A percentile compares a stretch with the other conserved stretches of the same genome.
Evolutionary conservation across 1,140 invertebrate genomes (phyloP).

Genomic region (Drosophila rhopaloa): DNA sequence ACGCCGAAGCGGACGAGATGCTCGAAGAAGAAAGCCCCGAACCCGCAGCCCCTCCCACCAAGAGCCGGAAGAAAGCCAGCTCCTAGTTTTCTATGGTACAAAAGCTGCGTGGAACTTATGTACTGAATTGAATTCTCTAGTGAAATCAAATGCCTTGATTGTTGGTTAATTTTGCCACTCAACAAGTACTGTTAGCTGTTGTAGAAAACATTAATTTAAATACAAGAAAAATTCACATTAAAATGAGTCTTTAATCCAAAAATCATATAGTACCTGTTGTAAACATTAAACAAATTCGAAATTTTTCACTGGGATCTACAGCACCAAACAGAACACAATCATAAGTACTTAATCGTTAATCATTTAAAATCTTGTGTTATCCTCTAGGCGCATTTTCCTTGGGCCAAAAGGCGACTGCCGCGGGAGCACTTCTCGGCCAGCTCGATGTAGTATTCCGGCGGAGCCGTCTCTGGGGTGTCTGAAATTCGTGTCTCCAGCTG

Average conservation of each 20-base stretch:
- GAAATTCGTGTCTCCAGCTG: constrained; percentile 69
- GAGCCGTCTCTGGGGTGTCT: constrained; percentile 23
- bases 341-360: constrained; percentile 1
- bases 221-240: background rate
- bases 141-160: background rate
- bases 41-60: background rate
- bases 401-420: constrained; percentile 54
- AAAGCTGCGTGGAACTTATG: too few relatives aligned
- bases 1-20: constrained; percentile 54
- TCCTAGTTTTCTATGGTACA: constrained; percentile 2
- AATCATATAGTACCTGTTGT: background rate
- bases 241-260: constrained; percentile 8
- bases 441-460: constrained; percentile 62
- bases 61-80: constrained; percentile 39
- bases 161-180: too few relatives aligned
- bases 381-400: constrained; percentile 47
- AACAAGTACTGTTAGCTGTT: background rate
- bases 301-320: background rate
- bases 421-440: constrained; percentile 66
- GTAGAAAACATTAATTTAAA: background rate
- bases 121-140: too few relatives aligned
- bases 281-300: background rate
- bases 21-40: constrained; percentile 29
- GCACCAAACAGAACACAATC: constrained; percentile 18
- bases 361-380: background rate